phyloP scores from a whole-genome alignment of 2,888 invertebrate genomes.

The Cephus sareptanus region DNA sequence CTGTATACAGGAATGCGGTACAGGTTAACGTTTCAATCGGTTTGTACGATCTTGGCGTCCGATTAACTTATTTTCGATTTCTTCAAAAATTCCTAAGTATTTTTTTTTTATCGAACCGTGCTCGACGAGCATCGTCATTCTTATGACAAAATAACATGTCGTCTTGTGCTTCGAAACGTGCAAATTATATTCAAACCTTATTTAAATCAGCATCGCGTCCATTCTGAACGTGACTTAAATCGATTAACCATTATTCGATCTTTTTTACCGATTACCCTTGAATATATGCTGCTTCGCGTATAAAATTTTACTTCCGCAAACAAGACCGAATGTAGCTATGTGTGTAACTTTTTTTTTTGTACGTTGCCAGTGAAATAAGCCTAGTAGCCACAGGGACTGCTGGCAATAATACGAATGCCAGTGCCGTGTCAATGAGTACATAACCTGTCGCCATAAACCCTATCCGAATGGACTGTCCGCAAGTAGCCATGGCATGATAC shows the following conservation, averaged over 20 bases:
- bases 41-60: no score
- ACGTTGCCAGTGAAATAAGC: no score
- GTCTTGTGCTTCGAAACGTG: no score
- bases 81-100: neutral
- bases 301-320: no score
- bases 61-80: no score
- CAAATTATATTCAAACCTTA: no score
- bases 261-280: neutral
- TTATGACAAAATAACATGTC: neutral
- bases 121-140: neutral
- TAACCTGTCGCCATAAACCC: conserved; percentile 5
- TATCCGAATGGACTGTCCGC: neutral
- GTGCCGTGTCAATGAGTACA: conserved; percentile 1
- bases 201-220: no score
- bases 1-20: no score
- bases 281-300: neutral
- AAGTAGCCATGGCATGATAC: neutral
- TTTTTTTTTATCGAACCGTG: conserved; percentile 1
- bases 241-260: neutral
- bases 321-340: no score
- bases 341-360: no score
- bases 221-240: neutral
- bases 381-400: no score
- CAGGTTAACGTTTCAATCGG: no score
- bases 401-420: neutral